Evolutionary conservation across 2,113 vertebrate species (phyloP).

Genomic region (Gymnarchus niloticus): DNA sequence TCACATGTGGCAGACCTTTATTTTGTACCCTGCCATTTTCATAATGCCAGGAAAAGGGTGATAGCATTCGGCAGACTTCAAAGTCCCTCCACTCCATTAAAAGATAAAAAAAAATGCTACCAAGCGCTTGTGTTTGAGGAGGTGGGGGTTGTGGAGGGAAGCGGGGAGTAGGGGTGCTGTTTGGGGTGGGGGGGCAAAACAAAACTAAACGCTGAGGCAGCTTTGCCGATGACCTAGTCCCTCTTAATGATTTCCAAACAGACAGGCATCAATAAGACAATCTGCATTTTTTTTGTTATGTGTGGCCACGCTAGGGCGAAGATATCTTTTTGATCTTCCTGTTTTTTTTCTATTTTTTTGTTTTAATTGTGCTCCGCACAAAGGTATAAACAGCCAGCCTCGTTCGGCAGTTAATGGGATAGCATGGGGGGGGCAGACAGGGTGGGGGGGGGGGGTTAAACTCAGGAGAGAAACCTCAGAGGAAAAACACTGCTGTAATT

Average conservation of each 20-base stretch:
- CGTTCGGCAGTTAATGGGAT: constrained; percentile 57
- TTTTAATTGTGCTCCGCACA: constrained; percentile 63
- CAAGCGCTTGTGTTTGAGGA: not conserved
- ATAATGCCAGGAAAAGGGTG: not conserved
- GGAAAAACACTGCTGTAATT: constrained; percentile 63
- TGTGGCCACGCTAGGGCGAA: constrained; percentile 51
- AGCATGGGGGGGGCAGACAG: constrained; percentile 32
- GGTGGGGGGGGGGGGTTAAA: constrained; percentile 45
- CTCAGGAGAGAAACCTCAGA: constrained; percentile 50
- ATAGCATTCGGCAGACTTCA: constrained; percentile 8
- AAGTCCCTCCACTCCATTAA: constrained; percentile 18
- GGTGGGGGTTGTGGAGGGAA: not conserved
- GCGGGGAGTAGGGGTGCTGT: not conserved
- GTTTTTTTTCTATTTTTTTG: constrained; percentile 11
- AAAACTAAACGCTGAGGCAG: constrained; percentile 58
- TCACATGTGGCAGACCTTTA: not conserved
- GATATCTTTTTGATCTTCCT: constrained; percentile 62
- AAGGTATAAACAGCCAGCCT: constrained; percentile 53
- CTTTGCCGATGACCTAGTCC: constrained; percentile 54
- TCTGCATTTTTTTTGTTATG: constrained; percentile 60
- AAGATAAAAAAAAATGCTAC: constrained; percentile 22
- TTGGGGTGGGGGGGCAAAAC: not conserved
- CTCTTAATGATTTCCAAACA: constrained; percentile 63
- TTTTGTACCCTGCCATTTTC: not conserved
- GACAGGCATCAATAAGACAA: constrained; percentile 62